A percentile compares a stretch with the other conserved stretches of the same genome.
phyloP scores from a whole-genome alignment of 2,888 invertebrate species.

The Tenthredo distinguenda region DNA sequence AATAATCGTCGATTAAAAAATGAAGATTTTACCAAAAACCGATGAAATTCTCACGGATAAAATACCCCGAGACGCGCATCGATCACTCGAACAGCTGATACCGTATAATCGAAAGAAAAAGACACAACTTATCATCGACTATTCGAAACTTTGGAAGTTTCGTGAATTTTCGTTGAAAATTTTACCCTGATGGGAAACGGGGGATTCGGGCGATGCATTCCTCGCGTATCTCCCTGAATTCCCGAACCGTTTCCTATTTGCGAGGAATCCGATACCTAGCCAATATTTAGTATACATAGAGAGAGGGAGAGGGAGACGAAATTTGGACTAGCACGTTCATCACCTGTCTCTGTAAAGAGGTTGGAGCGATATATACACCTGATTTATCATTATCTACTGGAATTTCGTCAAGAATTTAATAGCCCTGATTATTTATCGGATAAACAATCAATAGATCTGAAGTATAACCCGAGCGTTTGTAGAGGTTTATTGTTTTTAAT shows the following conservation, averaged over 20 bases:
- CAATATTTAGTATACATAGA: conserved; percentile 15
- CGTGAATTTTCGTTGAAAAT: not conserved
- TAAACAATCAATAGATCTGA: not conserved
- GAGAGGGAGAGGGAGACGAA: not conserved
- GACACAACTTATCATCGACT: not conserved
- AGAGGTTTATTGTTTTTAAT: not conserved
- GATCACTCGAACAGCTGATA: not conserved
- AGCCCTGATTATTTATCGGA: not conserved
- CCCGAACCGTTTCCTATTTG: conserved; percentile 32
- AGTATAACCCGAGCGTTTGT: not conserved
- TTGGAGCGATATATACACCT: not conserved
- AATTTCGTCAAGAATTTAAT: not conserved
- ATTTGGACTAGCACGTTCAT: not conserved
- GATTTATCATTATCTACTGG: conserved; percentile 25
- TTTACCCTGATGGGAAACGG: not conserved
- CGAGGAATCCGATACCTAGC: conserved; percentile 33
- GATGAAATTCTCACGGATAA: too few species aligned
- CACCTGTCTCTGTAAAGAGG: not conserved
- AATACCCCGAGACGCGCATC: too few species aligned
- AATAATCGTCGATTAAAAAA: too few species aligned
- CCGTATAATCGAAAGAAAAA: not conserved
- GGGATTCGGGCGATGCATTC: conserved; percentile 24
- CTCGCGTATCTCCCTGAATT: conserved; percentile 15
- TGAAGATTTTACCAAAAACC: too few species aligned
- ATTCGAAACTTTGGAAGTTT: not conserved